Conservation (phyloP, 2,797 vertebrate species). For the Cottoperca gobio region DNA sequence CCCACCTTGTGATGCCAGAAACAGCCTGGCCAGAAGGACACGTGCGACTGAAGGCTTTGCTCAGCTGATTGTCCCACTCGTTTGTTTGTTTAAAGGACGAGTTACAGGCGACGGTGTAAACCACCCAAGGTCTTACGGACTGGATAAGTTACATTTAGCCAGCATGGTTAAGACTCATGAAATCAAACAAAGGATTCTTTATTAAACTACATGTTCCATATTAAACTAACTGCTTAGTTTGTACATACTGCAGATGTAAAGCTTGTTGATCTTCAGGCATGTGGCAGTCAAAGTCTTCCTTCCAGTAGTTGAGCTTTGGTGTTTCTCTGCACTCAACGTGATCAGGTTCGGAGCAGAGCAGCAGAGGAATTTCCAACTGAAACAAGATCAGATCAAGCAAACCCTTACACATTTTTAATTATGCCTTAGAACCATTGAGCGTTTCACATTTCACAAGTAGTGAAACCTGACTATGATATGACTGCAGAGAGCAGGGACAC, state of each 20-base stretch:
- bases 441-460: not conserved
- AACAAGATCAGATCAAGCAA: not conserved
- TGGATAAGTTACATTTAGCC: not conserved
- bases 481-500: not conserved
- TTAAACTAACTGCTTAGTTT: not conserved
- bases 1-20: constrained; percentile 16
- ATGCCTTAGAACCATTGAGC: not conserved
- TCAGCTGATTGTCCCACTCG: constrained; percentile 14
- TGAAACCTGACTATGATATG: not conserved
- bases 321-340: constrained; percentile 16
- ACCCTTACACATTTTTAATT: not conserved
- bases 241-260: constrained; percentile 8
- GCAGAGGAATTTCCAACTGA: constrained; percentile 6
- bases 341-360: not conserved
- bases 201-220: not conserved
- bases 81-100: not conserved
- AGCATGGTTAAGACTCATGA: not conserved
- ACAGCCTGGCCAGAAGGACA: constrained; percentile 23
- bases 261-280: constrained; percentile 41
- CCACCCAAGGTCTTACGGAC: not conserved
- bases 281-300: constrained; percentile 9
- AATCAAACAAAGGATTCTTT: not conserved
- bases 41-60: rapidly evolving
- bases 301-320: constrained; percentile 17
- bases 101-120: not conserved